Base-by-base conservation (phyloP, 53 echinoderm and acorn worm species). In the Paracentrotus lividus region DNA sequence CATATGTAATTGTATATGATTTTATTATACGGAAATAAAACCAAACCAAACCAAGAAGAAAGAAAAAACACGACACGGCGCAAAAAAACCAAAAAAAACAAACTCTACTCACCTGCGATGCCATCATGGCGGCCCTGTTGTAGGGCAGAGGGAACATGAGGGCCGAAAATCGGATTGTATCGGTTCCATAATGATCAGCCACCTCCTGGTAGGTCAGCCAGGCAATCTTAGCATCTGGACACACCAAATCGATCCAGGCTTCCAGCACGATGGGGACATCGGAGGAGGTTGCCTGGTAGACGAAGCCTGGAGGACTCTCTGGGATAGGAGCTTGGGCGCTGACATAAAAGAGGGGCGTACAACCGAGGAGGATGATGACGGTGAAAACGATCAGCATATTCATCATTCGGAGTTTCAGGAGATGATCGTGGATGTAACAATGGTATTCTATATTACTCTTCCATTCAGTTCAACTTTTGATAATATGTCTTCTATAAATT, bases 131-230 rank as follows among this genome's bases (percentile, higher is more conserved):
- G 23, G 95, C 93, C 40, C 96, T 68, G 64, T 96, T 91, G 38
- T 93, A 96, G 18, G 96, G 96, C 14, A 96, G 58, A 27, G 96
- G 96, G 64, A 95, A 96, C n/a, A 95, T 52, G 18, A 96, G 61
- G 4, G 86, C 57, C 7, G 92, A 54, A 20, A 95, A 72, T 23
- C 57, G 47, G 42, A 92, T 3, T 15, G 42, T 68, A 52, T 52
- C 68, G 21, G 59, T 26, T n/a, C 91, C 94, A 92, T 91, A 91
- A 42, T 91, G 55, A 34, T 86, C 72, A 26, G 69, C 95, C 32
- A 96, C 96, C 91, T 94, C 38, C 57, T 69, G 56, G 15, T 94
- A 88, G 2, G 91, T 93, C 8, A 90, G 96, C 94, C 93, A 96
- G 0, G 94, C 94, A 18, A 21, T 8, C 49, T 94, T 94, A 5